These are phyloP conservation scores for Myotis planiceps DNA, from an alignment of 2,797 vertebrate species.

Conservation along the genomic window DNA sequence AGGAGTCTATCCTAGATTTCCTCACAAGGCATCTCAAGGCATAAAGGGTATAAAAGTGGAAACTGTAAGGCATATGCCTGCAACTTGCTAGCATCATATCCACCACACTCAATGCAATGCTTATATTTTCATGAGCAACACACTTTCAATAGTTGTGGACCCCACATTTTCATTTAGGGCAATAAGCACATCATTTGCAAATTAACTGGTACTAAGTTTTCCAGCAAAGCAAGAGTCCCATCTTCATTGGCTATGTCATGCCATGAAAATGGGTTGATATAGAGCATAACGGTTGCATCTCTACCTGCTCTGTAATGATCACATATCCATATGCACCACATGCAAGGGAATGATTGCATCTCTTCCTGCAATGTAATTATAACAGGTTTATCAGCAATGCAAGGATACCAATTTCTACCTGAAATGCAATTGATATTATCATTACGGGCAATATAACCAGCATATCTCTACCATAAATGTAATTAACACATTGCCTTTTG, in stretches of 20 bases:
- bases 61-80: neutral
- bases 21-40: neutral
- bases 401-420: conserved; percentile 66
- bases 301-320: conserved; percentile 41
- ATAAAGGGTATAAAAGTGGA: neutral
- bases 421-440: conserved; percentile 74
- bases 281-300: conserved; percentile 20
- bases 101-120: neutral
- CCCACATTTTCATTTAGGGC: neutral
- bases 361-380: conserved; percentile 68
- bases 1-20: neutral
- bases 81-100: neutral
- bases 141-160: neutral
- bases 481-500: conserved; percentile 79
- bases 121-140: neutral
- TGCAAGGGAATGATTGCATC: conserved; percentile 40
- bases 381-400: conserved; percentile 72
- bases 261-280: neutral
- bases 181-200: neutral
- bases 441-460: conserved; percentile 67
- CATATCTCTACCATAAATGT: conserved; percentile 71
- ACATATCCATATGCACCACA: conserved; percentile 47
- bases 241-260: neutral
- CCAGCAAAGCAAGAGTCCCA: neutral
- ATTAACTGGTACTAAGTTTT: neutral